Base-by-base conservation (phyloP, 2,888 invertebrate species). In the Tenthredo mesomela region DNA sequence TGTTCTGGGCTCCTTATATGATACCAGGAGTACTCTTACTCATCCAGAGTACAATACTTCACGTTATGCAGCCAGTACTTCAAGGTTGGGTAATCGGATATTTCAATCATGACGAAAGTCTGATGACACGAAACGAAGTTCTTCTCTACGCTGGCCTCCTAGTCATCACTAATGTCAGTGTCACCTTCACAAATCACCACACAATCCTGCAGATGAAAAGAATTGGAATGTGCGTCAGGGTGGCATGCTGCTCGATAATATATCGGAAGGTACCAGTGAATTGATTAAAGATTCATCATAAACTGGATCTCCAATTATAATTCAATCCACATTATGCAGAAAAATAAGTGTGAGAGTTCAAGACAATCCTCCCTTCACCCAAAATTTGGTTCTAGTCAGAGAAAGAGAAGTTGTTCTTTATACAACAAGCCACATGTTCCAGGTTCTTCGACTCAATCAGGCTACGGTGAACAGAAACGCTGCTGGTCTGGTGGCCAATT, bases 401-500 rank as follows among this genome's bases (percentile, higher is more conserved):
- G n/a, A n/a, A n/a, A n/a, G n/a, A n/a, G n/a, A n/a, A n/a, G n/a
- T n/a, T n/a, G n/a, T n/a, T n/a, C 37, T 70, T 6, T 4, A 6
- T 18, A 71, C 40, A 29, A 5, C 5, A 33, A 0, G 29, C 15
- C 70, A 5, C 33, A 6, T 80, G 82, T 88, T 93, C 15, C 92
- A 97, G 97, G 94, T 96, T 0, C 94, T 97, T 15, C 95, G 95
- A 9, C 93, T 98, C 54, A 97, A 97, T 89, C 94, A 96, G 88
- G 95, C 95, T 0, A 96, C 97, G 0, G 93, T 97, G 65, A 95
- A 95, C 3, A 95, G 96, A 90, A 96, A 97, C 0, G 96, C 98
- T 0, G 96, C 97, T 0, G 99, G 99, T 0, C 98, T 98, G 93
- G 96, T 99, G 83, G 97, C 99, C 15, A 99, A 99, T 94, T 94